These are phyloP conservation scores for Marisa cornuarietis DNA, from an alignment of 1,140 invertebrate genomes.

Conservation along the genomic window DNA sequence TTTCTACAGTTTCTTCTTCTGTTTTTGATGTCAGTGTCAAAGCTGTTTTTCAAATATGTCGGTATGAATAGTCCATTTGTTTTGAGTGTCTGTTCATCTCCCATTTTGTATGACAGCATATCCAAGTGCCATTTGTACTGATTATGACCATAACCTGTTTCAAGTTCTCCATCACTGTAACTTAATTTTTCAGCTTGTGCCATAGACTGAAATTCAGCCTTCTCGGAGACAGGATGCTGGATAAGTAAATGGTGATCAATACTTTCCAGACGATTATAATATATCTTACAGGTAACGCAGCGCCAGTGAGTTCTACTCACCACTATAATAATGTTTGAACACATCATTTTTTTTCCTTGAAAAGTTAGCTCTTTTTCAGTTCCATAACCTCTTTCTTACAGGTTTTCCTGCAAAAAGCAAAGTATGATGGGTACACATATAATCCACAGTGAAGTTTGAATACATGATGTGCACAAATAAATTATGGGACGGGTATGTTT, in stretches of 20 bases:
- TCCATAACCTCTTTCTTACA: too few relatives aligned
- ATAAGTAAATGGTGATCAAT: conserved; percentile 11
- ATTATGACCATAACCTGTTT: not conserved
- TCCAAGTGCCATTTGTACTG: not conserved
- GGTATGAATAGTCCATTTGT: not conserved
- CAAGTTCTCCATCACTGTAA: conserved; percentile 17
- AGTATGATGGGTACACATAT: too few relatives aligned
- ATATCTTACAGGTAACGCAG: conserved; percentile 10
- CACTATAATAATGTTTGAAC: conserved; percentile 15
- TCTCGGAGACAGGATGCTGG: not conserved
- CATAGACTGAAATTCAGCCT: not conserved
- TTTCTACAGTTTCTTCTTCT: not conserved
- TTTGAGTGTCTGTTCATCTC: not conserved
- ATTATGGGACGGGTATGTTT: too few relatives aligned
- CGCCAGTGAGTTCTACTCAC: conserved; percentile 21
- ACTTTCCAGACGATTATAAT: conserved; percentile 1
- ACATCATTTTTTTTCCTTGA: not conserved
- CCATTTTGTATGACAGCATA: not conserved
- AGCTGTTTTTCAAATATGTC: not conserved
- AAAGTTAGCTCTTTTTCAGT: too few relatives aligned
- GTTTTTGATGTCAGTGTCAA: not conserved
- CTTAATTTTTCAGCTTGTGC: not conserved
- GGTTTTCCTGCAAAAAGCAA: too few relatives aligned
- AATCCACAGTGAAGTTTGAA: too few relatives aligned
- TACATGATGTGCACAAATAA: too few relatives aligned